Evolutionary conservation across 2,797 vertebrate genomes (phyloP).

Genomic region (Enteromius argenteus): DNA sequence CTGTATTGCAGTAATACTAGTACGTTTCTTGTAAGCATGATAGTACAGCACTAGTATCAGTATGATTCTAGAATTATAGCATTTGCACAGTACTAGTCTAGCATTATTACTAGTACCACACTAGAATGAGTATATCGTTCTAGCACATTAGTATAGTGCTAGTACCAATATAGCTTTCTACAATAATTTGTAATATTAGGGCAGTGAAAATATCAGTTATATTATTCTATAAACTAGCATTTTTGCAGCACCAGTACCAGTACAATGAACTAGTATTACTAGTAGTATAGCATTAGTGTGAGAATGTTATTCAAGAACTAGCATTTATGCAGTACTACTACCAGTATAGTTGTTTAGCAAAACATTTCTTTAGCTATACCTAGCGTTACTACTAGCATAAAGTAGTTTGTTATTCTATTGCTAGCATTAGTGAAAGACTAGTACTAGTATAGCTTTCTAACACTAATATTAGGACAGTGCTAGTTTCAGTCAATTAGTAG

Average conservation of each 20-base stretch:
- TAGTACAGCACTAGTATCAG: background rate
- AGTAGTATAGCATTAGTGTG: no score
- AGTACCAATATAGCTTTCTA: no score
- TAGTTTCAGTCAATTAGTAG: background rate
- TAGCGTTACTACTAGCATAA: background rate
- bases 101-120: no score
- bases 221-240: no score
- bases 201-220: no score
- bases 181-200: no score
- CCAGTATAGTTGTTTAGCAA: background rate
- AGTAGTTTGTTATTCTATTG: background rate
- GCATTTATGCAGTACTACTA: background rate
- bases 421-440: background rate
- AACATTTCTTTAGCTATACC: background rate
- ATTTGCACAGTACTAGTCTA: background rate
- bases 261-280: background rate
- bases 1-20: background rate
- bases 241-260: no score
- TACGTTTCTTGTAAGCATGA: background rate
- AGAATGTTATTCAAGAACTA: background rate
- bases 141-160: no score
- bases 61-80: background rate
- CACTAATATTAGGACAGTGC: no score
- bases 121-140: no score
- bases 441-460: no score